These are phyloP conservation scores for Todus mexicanus DNA, from an alignment of 2,797 vertebrate species.

Conservation along the genomic window DNA sequence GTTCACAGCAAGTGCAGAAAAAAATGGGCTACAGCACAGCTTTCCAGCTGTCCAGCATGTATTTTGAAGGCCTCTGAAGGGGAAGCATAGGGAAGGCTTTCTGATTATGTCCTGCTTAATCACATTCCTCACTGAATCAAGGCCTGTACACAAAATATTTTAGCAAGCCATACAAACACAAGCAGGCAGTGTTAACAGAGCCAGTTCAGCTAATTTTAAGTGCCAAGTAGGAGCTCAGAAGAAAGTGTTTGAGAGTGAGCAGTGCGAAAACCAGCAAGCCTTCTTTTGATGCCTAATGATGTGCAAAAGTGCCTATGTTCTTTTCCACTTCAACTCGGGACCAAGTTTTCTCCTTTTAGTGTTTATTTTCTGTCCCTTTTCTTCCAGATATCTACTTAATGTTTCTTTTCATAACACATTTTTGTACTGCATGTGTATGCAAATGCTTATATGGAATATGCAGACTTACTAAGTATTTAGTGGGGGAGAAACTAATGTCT, in stretches of 20 bases:
- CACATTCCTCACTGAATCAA: background rate
- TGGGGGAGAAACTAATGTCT: background rate
- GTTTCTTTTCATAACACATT: background rate
- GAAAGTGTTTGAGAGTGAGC: background rate
- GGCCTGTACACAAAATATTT: background rate
- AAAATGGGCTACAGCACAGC: background rate
- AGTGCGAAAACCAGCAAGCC: background rate
- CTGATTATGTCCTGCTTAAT: background rate
- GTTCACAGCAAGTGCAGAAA: background rate
- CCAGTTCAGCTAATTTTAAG: background rate
- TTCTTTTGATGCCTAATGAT: background rate
- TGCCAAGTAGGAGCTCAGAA: background rate
- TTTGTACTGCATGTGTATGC: background rate
- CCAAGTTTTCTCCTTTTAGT: background rate
- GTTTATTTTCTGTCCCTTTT: constrained; percentile 5
- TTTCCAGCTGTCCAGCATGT: background rate
- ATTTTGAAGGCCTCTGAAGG: background rate
- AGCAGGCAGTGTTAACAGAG: background rate
- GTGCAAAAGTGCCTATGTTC: background rate
- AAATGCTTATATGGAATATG: background rate
- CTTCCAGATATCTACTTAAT: background rate
- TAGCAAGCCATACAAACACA: background rate
- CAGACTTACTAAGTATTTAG: background rate
- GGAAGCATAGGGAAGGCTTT: background rate
- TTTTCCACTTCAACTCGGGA: background rate